A percentile compares a stretch with the other conserved stretches of the same genome.
phyloP scores from a whole-genome alignment of 2,113 vertebrate species.

The Albula goreensis region DNA sequence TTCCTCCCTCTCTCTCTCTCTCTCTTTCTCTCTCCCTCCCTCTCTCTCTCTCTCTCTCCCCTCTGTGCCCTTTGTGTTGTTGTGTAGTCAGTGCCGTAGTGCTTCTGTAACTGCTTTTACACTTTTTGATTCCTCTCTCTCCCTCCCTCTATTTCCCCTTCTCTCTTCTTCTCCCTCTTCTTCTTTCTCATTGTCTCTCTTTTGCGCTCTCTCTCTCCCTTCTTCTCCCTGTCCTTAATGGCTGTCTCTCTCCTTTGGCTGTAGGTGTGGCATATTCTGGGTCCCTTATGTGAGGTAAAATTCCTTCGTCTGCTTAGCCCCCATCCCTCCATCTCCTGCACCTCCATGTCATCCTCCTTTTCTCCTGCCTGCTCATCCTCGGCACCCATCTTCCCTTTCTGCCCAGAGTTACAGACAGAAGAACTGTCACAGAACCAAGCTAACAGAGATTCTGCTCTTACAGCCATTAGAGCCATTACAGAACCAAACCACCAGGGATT shows the following conservation, averaged over 20 bases:
- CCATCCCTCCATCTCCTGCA: not conserved
- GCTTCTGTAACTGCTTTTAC: not conserved
- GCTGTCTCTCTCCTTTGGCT: constrained; percentile 52
- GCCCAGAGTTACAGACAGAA: not conserved
- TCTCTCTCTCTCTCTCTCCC: constrained; percentile 19
- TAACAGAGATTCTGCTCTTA: not conserved
- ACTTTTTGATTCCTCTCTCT: not conserved
- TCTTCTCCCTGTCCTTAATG: not conserved
- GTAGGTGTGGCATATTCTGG: constrained; percentile 87
- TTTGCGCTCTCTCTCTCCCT: not conserved
- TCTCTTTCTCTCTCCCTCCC: constrained; percentile 29
- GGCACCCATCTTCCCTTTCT: constrained; percentile 19
- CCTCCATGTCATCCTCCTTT: not conserved
- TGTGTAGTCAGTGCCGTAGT: no score
- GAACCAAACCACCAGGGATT: not conserved
- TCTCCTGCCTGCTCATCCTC: constrained; percentile 15
- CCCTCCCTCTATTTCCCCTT: constrained; percentile 16
- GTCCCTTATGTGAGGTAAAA: constrained; percentile 87
- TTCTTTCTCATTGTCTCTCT: not conserved
- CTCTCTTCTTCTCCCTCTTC: constrained; percentile 37
- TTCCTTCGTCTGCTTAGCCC: constrained; percentile 31
- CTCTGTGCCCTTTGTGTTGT: constrained; percentile 36
- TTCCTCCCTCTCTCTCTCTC: not conserved
- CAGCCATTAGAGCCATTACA: not conserved
- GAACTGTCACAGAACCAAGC: not conserved